A percentile compares a stretch with the other conserved stretches of the same genome.
phyloP scores from a whole-genome alignment of 2,797 vertebrate genomes.

The Aythya fuligula region DNA sequence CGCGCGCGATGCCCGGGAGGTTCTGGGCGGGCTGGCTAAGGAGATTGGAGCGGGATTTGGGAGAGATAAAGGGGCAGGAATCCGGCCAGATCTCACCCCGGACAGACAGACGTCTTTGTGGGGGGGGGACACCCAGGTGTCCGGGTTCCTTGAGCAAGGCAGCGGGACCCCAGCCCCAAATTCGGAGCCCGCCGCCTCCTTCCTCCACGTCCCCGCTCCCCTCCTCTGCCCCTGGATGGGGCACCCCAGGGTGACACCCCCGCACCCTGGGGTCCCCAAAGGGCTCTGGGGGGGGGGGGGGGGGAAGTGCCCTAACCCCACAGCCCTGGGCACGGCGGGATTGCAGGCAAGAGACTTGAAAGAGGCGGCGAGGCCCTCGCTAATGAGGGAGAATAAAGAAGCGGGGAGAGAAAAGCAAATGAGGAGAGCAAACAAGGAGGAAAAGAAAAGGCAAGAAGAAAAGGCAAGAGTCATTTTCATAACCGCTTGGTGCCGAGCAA shows the following conservation, averaged over 20 bases:
- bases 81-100: background rate
- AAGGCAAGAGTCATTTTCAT: background rate
- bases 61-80: background rate
- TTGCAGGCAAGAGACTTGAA: no score
- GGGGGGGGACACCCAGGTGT: background rate
- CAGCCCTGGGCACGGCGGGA: background rate
- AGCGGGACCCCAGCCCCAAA: accelerated
- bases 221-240: background rate
- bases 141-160: background rate
- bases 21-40: background rate
- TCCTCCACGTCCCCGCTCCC: background rate
- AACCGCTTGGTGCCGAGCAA: background rate
- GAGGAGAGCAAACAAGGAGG: background rate
- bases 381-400: background rate
- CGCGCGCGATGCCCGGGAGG: background rate
- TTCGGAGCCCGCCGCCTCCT: background rate
- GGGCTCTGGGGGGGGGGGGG: background rate
- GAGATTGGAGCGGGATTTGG: constrained; percentile 34
- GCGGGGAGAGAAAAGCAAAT: background rate
- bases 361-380: background rate
- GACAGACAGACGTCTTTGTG: background rate
- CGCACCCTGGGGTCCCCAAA: background rate
- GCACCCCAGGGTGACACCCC: background rate
- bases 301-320: background rate
- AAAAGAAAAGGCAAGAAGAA: background rate